These are phyloP conservation scores for Chydorus sphaericus DNA, from an alignment of 2,888 invertebrate species.

Conservation along the genomic window DNA sequence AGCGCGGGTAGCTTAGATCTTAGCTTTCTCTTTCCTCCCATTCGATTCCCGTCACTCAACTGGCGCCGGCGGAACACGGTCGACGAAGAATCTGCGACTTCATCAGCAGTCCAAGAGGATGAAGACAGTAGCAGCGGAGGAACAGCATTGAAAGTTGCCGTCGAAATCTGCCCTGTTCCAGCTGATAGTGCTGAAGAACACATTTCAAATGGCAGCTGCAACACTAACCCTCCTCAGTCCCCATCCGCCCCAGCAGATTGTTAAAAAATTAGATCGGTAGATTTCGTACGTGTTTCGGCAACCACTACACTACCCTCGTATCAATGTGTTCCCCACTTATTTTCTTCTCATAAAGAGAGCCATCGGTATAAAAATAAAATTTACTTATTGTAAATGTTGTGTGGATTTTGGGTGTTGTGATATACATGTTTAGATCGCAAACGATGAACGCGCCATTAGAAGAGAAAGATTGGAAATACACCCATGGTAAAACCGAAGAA, in stretches of 20 bases:
- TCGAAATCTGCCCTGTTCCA: conserved; percentile 4
- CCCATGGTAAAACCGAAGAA: no score
- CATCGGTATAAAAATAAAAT: no score
- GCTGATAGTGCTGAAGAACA: no score
- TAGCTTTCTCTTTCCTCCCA: conserved; percentile 10
- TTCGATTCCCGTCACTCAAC: conserved; percentile 8
- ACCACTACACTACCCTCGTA: not conserved
- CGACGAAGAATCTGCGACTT: not conserved
- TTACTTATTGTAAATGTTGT: no score
- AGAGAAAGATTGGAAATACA: no score
- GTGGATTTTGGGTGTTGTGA: no score
- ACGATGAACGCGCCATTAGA: no score
- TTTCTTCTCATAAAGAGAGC: not conserved
- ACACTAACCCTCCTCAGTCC: not conserved
- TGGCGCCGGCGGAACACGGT: conserved; percentile 5
- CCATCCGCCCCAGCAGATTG: not conserved
- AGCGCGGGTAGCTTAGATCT: conserved; percentile 13
- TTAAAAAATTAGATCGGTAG: no score
- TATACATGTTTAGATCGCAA: no score
- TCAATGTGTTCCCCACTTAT: not conserved
- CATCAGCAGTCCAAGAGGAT: no score
- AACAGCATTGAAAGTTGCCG: conserved; percentile 7
- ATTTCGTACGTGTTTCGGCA: no score
- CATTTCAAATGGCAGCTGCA: no score
- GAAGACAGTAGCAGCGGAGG: not conserved